Percentiles rank a stretch among this genome's conserved stretches.
Conservation (phyloP, 1,140 invertebrate species). For the Neotoxoptera formosana region DNA sequence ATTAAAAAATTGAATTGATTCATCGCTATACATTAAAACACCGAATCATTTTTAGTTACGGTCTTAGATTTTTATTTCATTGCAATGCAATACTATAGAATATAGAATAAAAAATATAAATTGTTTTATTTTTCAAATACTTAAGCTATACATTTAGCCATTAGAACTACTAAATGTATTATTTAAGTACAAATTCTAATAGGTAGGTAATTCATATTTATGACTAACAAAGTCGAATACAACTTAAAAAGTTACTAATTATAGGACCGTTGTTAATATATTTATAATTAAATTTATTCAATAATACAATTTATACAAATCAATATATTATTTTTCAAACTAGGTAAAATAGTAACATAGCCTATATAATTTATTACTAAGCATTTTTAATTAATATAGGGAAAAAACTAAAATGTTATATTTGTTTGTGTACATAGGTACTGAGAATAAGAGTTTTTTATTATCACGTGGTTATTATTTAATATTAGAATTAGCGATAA, state of each 20-base stretch:
- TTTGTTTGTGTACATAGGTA: not conserved
- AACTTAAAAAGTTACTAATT: not conserved
- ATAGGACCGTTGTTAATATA: not conserved
- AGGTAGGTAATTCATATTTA: not conserved
- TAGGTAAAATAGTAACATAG: not conserved
- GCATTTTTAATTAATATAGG: not conserved
- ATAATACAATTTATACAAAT: not conserved
- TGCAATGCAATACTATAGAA: not conserved
- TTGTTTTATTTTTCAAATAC: not conserved
- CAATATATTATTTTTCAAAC: not conserved
- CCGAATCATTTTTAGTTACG: not conserved
- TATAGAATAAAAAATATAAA: not conserved
- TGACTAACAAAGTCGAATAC: not conserved
- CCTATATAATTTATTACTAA: not conserved
- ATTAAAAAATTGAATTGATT: too few relatives aligned
- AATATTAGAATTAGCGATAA: not conserved
- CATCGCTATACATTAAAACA: not conserved
- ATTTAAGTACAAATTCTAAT: not conserved
- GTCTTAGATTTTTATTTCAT: not conserved
- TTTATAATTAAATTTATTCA: not conserved
- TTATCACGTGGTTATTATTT: not conserved
- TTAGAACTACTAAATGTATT: not conserved
- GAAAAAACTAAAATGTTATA: not conserved
- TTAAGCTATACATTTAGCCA: not conserved
- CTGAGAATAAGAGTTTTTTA: not conserved